Percentiles rank a stretch among this genome's conserved stretches.
phyloP scores from a whole-genome alignment of 2,888 invertebrate genomes.

The Hirtodrosophila alboralis region DNA sequence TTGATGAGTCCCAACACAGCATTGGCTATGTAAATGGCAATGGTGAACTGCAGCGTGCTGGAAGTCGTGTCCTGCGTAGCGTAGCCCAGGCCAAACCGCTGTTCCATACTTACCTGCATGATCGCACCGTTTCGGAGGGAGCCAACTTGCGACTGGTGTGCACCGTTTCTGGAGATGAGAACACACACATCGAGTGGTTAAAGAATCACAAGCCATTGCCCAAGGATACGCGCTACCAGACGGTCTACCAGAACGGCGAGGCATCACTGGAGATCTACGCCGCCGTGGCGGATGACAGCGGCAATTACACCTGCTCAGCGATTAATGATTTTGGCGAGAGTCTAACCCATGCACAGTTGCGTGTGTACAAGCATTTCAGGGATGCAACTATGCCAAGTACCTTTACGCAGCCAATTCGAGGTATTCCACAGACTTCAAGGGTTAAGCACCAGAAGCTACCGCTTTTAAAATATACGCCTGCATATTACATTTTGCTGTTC shows the following conservation, averaged over 20 bases:
- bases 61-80: conserved; percentile 54
- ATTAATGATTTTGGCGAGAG: conserved; percentile 90
- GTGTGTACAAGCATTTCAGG: conserved; percentile 90
- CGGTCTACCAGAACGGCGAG: conserved; percentile 87
- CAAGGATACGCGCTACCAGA: conserved; percentile 86
- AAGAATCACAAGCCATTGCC: conserved; percentile 88
- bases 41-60: conserved; percentile 45
- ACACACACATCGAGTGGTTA: conserved; percentile 89
- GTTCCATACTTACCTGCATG: conserved; percentile 90
- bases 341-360: conserved; percentile 89
- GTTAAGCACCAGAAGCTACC: conserved; percentile 8
- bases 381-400: conserved; percentile 89
- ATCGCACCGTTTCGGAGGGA: conserved; percentile 90
- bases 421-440: conserved; percentile 84
- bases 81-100: conserved; percentile 85
- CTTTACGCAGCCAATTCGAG: conserved; percentile 90
- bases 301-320: conserved; percentile 92
- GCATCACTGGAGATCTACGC: conserved; percentile 90
- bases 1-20: conserved; percentile 4
- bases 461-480: conserved; percentile 11
- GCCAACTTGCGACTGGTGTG: conserved; percentile 91
- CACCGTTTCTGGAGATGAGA: conserved; percentile 87
- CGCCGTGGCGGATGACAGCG: conserved; percentile 88
- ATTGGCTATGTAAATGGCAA: conserved; percentile 49
- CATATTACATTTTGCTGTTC: conserved; percentile 31